Conservation (phyloP, 23 tunicate species). For the Styela clava region DNA sequence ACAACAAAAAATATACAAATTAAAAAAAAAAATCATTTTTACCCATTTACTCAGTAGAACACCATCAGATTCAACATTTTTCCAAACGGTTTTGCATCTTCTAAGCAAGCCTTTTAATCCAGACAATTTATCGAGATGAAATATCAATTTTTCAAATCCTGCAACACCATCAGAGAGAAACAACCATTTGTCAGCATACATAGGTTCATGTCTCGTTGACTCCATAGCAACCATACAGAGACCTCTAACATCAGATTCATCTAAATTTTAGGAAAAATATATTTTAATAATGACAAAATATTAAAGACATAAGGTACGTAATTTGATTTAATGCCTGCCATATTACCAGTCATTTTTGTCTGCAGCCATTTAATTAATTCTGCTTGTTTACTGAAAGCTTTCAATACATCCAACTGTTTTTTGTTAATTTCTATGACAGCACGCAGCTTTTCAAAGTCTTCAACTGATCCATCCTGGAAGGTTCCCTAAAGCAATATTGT, state of each 20-base stretch:
- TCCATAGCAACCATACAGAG: slow-evolving; percentile 59
- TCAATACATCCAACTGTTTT: not conserved
- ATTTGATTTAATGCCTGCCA: no score
- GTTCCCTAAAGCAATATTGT: not conserved
- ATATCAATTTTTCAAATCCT: slow-evolving; percentile 54
- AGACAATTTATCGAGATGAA: slow-evolving; percentile 34
- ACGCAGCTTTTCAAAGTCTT: not conserved
- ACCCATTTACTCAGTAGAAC: slow-evolving; percentile 41
- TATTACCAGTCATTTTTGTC: slow-evolving; percentile 45
- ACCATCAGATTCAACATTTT: not conserved
- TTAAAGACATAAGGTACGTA: no score
- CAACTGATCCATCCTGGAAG: not conserved
- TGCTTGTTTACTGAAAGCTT: not conserved
- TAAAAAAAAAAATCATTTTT: no score
- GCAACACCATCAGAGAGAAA: slow-evolving; percentile 53
- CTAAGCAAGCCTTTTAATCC: slow-evolving; percentile 20
- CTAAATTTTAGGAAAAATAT: slow-evolving; percentile 10
- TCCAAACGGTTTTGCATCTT: slow-evolving; percentile 29
- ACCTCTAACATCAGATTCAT: slow-evolving; percentile 53
- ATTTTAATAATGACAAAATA: not conserved
- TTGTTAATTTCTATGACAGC: not conserved
- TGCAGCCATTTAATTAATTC: slow-evolving; percentile 46
- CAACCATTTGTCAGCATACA: slow-evolving; percentile 46
- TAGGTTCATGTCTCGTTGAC: slow-evolving; percentile 41
- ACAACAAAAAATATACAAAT: no score